Percentiles rank a stretch among this genome's conserved stretches.
Evolutionary conservation across 2,888 invertebrate genomes (phyloP).

Genomic region (Pristionchus japonicus): DNA sequence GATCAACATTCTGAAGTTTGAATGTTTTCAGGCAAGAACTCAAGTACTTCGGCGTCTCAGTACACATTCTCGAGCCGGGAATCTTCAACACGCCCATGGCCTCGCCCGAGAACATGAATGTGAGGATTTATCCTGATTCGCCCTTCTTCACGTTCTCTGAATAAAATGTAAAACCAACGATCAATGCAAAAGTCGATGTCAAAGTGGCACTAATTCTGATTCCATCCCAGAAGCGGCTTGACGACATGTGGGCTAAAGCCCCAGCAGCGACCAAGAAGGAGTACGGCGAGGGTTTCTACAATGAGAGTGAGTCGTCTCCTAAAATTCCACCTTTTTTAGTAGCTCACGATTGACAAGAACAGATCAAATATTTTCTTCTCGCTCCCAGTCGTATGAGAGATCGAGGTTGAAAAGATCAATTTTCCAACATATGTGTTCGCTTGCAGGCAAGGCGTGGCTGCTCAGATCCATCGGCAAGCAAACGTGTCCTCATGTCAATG

Average conservation of each 20-base stretch:
- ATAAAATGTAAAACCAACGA: too few relatives aligned
- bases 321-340: too few relatives aligned
- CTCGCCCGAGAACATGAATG: background rate
- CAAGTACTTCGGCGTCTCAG: slow-evolving; percentile 65
- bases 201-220: background rate
- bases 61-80: slow-evolving; percentile 71
- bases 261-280: slow-evolving; percentile 51
- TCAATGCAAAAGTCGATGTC: too few relatives aligned
- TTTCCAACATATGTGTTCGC: too few relatives aligned
- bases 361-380: too few relatives aligned
- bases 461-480: slow-evolving; percentile 1
- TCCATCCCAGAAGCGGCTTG: slow-evolving; percentile 48
- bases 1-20: background rate
- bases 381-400: too few relatives aligned
- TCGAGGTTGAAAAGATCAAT: too few relatives aligned
- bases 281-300: slow-evolving; percentile 56
- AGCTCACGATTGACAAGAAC: too few relatives aligned
- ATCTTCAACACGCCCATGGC: slow-evolving; percentile 67
- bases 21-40: slow-evolving; percentile 62
- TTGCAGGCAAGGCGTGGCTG: slow-evolving; percentile 47
- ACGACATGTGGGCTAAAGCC: slow-evolving; percentile 53
- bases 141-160: too few relatives aligned
- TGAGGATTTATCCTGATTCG: too few relatives aligned
- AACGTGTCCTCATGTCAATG: background rate
- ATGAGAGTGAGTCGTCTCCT: slow-evolving; percentile 42